phyloP scores from a whole-genome alignment of 2,888 invertebrate genomes.

The Drosophila stalkeri region DNA sequence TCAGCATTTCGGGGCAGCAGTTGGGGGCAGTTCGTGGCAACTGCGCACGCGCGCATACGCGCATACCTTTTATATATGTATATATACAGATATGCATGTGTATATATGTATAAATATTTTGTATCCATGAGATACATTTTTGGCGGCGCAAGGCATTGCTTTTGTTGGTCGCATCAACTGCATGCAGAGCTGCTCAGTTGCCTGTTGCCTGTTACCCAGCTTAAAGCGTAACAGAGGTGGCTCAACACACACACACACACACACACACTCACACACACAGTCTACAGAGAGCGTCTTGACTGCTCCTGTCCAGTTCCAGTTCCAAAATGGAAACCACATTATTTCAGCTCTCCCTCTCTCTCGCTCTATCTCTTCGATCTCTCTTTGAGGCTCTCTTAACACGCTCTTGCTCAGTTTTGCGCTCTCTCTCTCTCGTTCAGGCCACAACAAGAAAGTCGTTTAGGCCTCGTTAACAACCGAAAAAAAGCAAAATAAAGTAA shows the following conservation, averaged over 20 bases:
- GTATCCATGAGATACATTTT: constrained; percentile 72
- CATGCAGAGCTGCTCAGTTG: constrained; percentile 42
- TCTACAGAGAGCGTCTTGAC: constrained; percentile 11
- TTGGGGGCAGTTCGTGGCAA: constrained; percentile 24
- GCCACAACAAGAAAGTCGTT: constrained; percentile 63
- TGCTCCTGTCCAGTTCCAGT: constrained; percentile 65
- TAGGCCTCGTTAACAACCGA: constrained; percentile 76
- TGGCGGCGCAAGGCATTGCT: constrained; percentile 58
- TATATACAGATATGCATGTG: background rate
- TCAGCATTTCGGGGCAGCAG: constrained; percentile 26
- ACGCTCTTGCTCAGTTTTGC: constrained; percentile 2
- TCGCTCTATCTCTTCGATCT: background rate
- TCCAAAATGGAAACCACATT: constrained; percentile 59
- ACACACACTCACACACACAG: constrained; percentile 21
- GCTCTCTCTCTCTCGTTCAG: constrained; percentile 6
- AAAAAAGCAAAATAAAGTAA: constrained; percentile 33
- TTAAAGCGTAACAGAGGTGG: constrained; percentile 75
- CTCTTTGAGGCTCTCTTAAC: background rate
- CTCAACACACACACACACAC: constrained; percentile 37
- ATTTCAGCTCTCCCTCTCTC: constrained; percentile 15
- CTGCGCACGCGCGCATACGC: constrained; percentile 38
- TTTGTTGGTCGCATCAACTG: constrained; percentile 73
- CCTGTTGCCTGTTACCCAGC: constrained; percentile 53
- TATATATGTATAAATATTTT: constrained; percentile 27
- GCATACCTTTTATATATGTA: constrained; percentile 42